Evolutionary conservation across 2,888 invertebrate genomes (phyloP).

Genomic region (Watsonalla cultraria): DNA sequence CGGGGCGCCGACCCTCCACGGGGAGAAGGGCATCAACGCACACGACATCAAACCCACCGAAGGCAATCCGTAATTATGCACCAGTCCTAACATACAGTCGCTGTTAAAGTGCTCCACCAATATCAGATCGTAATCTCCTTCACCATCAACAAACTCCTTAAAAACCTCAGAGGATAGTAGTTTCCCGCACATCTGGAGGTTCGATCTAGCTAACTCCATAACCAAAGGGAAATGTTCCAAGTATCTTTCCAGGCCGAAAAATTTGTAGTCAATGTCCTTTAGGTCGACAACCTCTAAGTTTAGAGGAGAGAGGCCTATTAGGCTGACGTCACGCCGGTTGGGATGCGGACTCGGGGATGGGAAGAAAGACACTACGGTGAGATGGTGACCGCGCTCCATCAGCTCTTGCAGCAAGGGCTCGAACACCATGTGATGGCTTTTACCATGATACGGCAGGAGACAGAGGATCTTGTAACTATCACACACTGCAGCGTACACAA

Average conservation of each 20-base stretch:
- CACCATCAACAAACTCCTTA: slow-evolving; percentile 36
- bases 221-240: slow-evolving; percentile 21
- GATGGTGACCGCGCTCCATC: slow-evolving; percentile 55
- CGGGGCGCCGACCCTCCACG: slow-evolving; percentile 47
- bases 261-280: slow-evolving; percentile 23
- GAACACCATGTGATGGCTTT: slow-evolving; percentile 72
- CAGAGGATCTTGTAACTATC: slow-evolving; percentile 49
- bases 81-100: slow-evolving; percentile 66
- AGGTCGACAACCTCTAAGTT: slow-evolving; percentile 40
- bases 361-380: slow-evolving; percentile 70
- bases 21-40: slow-evolving; percentile 54
- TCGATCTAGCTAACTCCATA: slow-evolving; percentile 25
- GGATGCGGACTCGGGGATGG: slow-evolving; percentile 29
- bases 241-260: slow-evolving; percentile 24
- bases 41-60: slow-evolving; percentile 58
- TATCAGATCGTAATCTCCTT: slow-evolving; percentile 63
- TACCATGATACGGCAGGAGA: slow-evolving; percentile 62
- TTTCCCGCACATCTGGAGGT: slow-evolving; percentile 36
- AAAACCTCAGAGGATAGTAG: slow-evolving; percentile 38
- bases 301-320: slow-evolving; percentile 28
- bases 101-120: slow-evolving; percentile 70
- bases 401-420: slow-evolving; percentile 61
- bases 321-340: slow-evolving; percentile 42
- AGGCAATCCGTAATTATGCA: slow-evolving; percentile 55
- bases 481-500: slow-evolving; percentile 15